Percentiles rank a stretch among this genome's conserved stretches.
Conservation (phyloP, 2,888 invertebrate genomes). For the Ophonus ardosiacus region DNA sequence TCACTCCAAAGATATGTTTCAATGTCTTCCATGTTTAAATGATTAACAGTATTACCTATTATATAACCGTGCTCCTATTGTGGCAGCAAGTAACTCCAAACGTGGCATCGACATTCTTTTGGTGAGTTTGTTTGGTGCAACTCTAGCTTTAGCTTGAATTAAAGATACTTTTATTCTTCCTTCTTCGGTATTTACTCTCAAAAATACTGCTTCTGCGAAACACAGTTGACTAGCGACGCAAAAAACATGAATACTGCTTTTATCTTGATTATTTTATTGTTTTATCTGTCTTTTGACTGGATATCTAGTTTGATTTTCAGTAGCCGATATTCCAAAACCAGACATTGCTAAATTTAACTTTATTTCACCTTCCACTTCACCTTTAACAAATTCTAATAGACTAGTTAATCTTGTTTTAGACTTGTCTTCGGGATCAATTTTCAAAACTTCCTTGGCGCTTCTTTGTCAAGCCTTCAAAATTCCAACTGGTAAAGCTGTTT, state of each 20-base stretch:
- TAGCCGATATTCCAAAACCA: no score
- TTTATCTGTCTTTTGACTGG: no score
- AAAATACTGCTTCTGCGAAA: background rate
- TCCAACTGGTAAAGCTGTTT: background rate
- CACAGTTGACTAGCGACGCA: background rate
- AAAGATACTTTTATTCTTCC: constrained; percentile 67
- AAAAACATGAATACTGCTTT: background rate
- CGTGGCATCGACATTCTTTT: constrained; percentile 68
- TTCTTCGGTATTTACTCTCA: background rate
- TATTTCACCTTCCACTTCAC: no score
- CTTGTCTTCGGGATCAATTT: no score
- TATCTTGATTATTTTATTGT: no score
- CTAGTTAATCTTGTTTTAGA: no score
- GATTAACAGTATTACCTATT: constrained; percentile 32
- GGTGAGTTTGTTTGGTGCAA: constrained; percentile 66
- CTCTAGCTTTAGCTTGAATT: constrained; percentile 68
- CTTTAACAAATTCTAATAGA: no score
- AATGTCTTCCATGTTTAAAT: constrained; percentile 50
- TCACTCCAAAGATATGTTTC: constrained; percentile 67
- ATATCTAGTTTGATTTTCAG: no score
- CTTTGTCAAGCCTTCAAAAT: no score
- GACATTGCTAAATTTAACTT: no score
- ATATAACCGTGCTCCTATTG: constrained; percentile 68
- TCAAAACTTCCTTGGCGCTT: no score
- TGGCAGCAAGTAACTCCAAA: constrained; percentile 70